Base-by-base conservation (phyloP, 2,888 invertebrate genomes). In the Taphrorychus bicolor region DNA sequence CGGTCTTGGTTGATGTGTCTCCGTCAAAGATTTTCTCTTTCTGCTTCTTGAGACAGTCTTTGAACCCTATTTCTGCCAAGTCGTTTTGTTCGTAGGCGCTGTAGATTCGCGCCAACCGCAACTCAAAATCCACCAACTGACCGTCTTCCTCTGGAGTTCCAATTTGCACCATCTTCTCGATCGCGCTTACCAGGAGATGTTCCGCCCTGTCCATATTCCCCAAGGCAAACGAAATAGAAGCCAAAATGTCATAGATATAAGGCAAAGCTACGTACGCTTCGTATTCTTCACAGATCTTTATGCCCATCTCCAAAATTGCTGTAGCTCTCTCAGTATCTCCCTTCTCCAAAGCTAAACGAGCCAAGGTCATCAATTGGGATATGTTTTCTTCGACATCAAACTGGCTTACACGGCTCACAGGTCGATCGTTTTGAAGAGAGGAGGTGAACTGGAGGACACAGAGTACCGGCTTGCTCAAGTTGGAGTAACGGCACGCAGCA, bases 61-160 rank as follows among this genome's bases (percentile, higher is more conserved):
- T 78, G 70, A 82, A 84, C n/a, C 83, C 83, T 22, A 82, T 78
- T 72, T 84, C 84, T 1, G 84, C 84, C 61, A 82, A 73, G 21
- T 76, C 76, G 21, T 75, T 72, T 65, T 81, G 76, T 1, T 80
- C 79, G 58, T 78, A 73, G 54, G 72, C 74, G 63, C 83, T 82
- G 68, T 84, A 83, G n/a, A 84, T 79, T 59, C 84, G 65, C 2
- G 83, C 78, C 59, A 84, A 69, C 57, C 84, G 81, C 21, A 84
- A 73, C 73, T 83, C 82, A 69, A 83, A 84, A 58, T 81, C 82
- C 1, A 84, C 74, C 23, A 84, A 79, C 62, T 80, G 79, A 65
- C 80, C 79, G 67, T 82, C 80, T 51, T 78, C 75, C 66, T 83
- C 83, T 7, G 80, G 65, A 14, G 73, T 56, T 24, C 73, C 83